Percentiles rank a stretch among this genome's conserved stretches.
These are phyloP conservation scores for Sanderia malayensis DNA, from an alignment of 30 jellyfish, hydroid and myxozoan species.

Conservation along the genomic window DNA sequence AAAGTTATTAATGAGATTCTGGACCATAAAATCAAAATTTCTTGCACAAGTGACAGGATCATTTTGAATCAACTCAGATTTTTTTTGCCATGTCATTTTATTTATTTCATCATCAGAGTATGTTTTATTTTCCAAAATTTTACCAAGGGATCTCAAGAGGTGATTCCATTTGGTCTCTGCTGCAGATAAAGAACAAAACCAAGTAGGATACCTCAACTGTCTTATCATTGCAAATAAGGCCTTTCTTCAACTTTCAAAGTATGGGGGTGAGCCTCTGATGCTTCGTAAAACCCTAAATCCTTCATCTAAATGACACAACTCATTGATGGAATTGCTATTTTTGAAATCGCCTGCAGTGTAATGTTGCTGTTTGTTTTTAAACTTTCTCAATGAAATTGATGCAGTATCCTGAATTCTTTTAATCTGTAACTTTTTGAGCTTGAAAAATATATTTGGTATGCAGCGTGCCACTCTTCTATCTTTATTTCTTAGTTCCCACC, in stretches of 20 bases:
- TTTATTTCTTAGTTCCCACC: slow-evolving; percentile 22
- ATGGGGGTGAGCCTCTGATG: slow-evolving; percentile 12
- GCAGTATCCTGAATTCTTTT: no score
- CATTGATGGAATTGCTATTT: not conserved
- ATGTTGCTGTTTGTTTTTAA: not conserved
- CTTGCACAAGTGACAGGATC: no score
- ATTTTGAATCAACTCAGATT: slow-evolving; percentile 14
- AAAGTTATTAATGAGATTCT: slow-evolving; percentile 8
- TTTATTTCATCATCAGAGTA: slow-evolving; percentile 27
- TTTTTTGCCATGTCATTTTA: slow-evolving; percentile 28
- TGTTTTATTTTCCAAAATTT: not conserved
- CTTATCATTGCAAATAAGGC: no score
- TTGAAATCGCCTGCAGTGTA: slow-evolving; percentile 10
- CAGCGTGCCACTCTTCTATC: slow-evolving; percentile 14
- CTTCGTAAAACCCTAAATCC: slow-evolving; percentile 7
- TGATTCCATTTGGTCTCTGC: no score
- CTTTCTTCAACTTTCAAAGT: no score
- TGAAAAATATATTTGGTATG: no score
- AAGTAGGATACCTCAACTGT: no score
- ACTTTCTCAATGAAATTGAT: slow-evolving; percentile 16
- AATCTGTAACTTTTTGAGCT: no score
- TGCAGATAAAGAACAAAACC: slow-evolving; percentile 4
- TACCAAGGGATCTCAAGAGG: no score
- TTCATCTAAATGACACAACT: not conserved
- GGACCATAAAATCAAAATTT: slow-evolving; percentile 18